Percentiles rank a stretch among this genome's conserved stretches.
phyloP scores from a whole-genome alignment of 2,113 vertebrate species.

The Nothocercus nigrocapillus region DNA sequence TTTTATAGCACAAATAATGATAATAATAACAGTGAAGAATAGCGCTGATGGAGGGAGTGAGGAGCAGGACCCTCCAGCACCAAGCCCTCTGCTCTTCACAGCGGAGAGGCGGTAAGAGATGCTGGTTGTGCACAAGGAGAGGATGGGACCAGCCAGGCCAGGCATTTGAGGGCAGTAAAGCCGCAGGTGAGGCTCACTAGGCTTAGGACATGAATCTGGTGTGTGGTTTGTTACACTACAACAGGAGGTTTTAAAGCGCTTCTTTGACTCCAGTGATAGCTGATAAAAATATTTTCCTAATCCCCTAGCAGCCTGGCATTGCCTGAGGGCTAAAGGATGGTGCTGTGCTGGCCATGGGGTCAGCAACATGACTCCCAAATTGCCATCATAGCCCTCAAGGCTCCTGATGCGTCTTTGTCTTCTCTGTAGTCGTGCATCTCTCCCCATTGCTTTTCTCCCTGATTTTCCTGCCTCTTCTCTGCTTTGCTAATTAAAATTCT shows the following conservation, averaged over 20 bases:
- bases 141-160: not conserved
- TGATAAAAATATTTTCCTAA: conserved; percentile 37
- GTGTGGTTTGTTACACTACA: rapidly evolving
- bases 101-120: not conserved
- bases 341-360: not conserved
- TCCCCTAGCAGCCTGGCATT: not conserved
- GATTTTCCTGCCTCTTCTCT: conserved; percentile 67
- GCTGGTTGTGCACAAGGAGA: not conserved
- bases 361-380: not conserved
- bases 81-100: not conserved
- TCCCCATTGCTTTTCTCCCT: conserved; percentile 59
- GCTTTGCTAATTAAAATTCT: conserved; percentile 86
- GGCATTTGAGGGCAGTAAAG: not conserved
- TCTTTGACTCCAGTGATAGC: conserved; percentile 44
- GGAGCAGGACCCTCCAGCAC: rapidly evolving
- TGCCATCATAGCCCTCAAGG: conserved; percentile 38
- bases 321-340: conserved; percentile 24
- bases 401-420: conserved; percentile 67
- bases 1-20: not conserved
- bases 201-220: rapidly evolving
- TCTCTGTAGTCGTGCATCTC: conserved; percentile 69
- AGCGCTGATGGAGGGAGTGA: not conserved
- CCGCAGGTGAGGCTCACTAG: not conserved
- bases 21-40: not conserved
- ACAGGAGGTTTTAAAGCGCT: not conserved